Percentiles rank a stretch among this genome's conserved stretches.
Conservation (phyloP, 1,140 invertebrate species). For the Rhagoletis pomonella region DNA sequence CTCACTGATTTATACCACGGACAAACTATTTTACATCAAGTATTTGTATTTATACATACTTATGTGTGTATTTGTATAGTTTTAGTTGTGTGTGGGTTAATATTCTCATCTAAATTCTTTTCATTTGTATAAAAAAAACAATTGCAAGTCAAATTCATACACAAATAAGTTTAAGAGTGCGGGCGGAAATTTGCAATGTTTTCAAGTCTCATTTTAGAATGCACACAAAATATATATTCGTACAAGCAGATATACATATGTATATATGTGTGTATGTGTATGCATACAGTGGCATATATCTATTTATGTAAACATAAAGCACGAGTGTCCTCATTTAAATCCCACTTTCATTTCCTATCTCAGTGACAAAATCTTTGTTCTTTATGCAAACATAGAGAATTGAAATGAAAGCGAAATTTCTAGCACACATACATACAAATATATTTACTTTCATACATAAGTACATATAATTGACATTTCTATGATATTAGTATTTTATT, state of each 20-base stretch:
- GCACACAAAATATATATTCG: neutral
- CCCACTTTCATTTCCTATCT: conserved; percentile 5
- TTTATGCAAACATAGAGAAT: neutral
- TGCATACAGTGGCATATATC: too few species aligned
- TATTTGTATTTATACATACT: too few species aligned
- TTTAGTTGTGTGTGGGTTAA: too few species aligned
- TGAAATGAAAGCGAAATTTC: neutral
- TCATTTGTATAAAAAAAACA: neutral
- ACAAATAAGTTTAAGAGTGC: neutral
- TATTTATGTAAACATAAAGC: too few species aligned
- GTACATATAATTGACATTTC: neutral
- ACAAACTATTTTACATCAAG: too few species aligned
- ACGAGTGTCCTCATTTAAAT: neutral
- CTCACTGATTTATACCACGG: too few species aligned
- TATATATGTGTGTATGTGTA: neutral
- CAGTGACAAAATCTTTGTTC: neutral
- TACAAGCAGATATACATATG: neutral
- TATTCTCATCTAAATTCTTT: neutral
- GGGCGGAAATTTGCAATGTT: neutral
- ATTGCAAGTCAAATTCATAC: neutral
- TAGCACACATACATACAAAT: too few species aligned
- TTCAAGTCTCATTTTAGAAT: too few species aligned
- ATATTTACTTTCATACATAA: too few species aligned
- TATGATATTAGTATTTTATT: neutral
- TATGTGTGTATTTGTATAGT: too few species aligned